Percentiles rank a stretch among this genome's conserved stretches.
phyloP scores from a whole-genome alignment of 2,113 vertebrate genomes.

The Cyanoramphus novaezelandiae region DNA sequence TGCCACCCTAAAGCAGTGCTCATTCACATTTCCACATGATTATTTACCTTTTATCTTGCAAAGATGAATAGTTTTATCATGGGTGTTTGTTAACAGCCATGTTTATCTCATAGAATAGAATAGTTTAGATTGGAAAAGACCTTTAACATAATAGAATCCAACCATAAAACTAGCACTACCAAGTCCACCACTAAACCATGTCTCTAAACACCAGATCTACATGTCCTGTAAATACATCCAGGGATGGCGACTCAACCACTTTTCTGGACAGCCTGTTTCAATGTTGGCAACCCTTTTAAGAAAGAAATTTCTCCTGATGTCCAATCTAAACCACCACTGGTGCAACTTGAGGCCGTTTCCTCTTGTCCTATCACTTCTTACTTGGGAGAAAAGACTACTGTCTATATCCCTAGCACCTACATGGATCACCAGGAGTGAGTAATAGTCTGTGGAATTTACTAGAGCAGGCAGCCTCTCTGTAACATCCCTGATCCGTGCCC shows the following conservation, averaged over 20 bases:
- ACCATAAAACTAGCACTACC: neutral
- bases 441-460: too few species aligned
- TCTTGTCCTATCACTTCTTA: neutral
- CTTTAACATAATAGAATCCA: neutral
- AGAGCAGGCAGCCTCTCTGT: too few species aligned
- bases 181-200: neutral
- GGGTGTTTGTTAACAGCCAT: neutral
- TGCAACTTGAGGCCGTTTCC: neutral
- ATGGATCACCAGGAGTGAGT: too few species aligned
- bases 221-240: neutral
- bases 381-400: neutral
- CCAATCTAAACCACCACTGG: neutral
- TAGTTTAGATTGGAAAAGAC: neutral
- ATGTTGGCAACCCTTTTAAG: neutral
- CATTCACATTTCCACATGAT: neutral
- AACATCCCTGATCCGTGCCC: too few species aligned
- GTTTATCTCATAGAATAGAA: neutral
- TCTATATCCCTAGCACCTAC: too few species aligned
- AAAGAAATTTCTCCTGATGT: neutral
- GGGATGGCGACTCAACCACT: neutral
- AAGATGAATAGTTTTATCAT: neutral
- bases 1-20: neutral
- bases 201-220: neutral
- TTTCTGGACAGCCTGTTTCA: neutral
- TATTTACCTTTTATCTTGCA: neutral